These are phyloP conservation scores for Stegophylla sp. DNA, from an alignment of 2,888 invertebrate genomes.

Conservation along the genomic window DNA sequence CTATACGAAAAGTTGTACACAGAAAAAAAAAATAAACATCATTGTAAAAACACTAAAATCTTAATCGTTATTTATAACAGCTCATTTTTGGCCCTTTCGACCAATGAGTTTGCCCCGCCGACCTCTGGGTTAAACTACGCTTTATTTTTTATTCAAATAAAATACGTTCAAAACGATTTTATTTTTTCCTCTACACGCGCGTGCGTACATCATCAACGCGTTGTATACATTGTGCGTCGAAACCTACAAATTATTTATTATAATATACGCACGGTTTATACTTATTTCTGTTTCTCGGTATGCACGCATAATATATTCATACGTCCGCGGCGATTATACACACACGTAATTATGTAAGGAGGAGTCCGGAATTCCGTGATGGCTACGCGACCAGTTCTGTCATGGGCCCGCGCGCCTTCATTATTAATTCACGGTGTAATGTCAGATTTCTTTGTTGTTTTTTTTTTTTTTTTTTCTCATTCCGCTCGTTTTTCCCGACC, in stretches of 20 bases:
- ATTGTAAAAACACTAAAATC: too few relatives aligned
- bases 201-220: too few relatives aligned
- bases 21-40: too few relatives aligned
- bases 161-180: background rate
- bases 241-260: background rate
- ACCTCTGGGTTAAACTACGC: too few relatives aligned
- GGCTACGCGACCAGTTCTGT: conserved; percentile 57
- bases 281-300: background rate
- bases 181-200: background rate
- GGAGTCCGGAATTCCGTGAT: conserved; percentile 56
- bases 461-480: too few relatives aligned
- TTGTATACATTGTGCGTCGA: background rate
- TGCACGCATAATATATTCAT: background rate
- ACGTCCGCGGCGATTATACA: conserved; percentile 25
- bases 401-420: conserved; percentile 44
- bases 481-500: background rate
- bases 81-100: too few relatives aligned
- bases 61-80: too few relatives aligned
- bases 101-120: too few relatives aligned
- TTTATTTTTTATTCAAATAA: background rate
- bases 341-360: conserved; percentile 29
- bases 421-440: conserved; percentile 54
- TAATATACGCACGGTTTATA: background rate
- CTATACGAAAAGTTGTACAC: too few relatives aligned
- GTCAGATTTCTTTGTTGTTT: conserved; percentile 35